Evolutionary conservation across 2,113 vertebrate species (phyloP).

Genomic region (Microcebus jonahi): DNA sequence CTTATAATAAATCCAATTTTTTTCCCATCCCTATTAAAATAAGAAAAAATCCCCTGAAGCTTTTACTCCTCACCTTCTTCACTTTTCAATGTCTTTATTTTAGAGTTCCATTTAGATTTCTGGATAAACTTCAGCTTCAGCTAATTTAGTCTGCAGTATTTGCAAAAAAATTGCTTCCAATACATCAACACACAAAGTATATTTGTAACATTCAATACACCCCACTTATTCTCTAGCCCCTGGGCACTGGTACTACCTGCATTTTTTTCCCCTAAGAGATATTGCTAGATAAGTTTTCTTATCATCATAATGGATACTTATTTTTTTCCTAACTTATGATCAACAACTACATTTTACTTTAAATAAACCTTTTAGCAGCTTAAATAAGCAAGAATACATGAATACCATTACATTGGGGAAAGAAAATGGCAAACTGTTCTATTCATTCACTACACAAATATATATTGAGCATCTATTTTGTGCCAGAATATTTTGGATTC

Average conservation of each 20-base stretch:
- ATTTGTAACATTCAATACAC: constrained; percentile 20
- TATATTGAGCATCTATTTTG: background rate
- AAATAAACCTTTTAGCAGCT: background rate
- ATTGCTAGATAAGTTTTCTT: background rate
- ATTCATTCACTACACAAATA: background rate
- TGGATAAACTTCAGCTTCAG: constrained; percentile 26
- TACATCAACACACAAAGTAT: background rate
- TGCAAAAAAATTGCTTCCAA: background rate
- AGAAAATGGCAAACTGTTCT: background rate
- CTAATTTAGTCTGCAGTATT: constrained; percentile 8
- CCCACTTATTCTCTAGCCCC: background rate
- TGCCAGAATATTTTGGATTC: background rate
- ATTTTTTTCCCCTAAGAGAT: background rate
- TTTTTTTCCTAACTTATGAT: background rate
- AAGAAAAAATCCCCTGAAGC: constrained; percentile 28
- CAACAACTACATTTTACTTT: background rate
- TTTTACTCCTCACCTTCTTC: background rate
- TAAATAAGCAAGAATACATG: background rate
- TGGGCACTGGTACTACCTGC: background rate
- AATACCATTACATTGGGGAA: background rate
- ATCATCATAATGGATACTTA: background rate
- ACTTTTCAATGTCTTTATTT: constrained; percentile 41
- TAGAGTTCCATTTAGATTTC: constrained; percentile 42
- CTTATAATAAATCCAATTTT: constrained; percentile 62
- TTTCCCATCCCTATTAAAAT: constrained; percentile 31